Conservation (phyloP, 2,113 vertebrate genomes). For the Chlorodrepanis virens region DNA sequence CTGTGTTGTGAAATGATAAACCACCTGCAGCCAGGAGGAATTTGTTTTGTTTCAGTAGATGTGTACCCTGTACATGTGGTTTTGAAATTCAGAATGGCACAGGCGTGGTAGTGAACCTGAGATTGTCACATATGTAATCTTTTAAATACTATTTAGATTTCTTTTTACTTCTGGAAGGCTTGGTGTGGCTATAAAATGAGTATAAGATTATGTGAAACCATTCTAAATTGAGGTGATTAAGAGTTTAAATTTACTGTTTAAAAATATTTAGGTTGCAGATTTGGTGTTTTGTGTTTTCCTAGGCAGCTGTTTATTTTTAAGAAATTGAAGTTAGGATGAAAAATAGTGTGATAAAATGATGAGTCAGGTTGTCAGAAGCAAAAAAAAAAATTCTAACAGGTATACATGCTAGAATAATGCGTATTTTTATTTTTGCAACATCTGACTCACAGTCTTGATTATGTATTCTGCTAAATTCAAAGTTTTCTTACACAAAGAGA, state of each 20-base stretch:
- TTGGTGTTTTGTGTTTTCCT: not conserved
- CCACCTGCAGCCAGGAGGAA: not conserved
- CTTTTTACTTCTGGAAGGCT: not conserved
- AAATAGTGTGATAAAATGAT: slow-evolving; percentile 62
- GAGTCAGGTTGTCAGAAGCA: slow-evolving; percentile 64
- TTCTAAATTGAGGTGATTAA: not conserved
- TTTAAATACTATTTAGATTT: not conserved
- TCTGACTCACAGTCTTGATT: slow-evolving; percentile 71
- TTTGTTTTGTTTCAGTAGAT: not conserved
- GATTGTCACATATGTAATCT: not conserved
- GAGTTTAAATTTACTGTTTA: not conserved
- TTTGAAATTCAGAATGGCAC: not conserved
- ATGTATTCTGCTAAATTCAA: slow-evolving; percentile 72
- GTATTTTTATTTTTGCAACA: slow-evolving; percentile 47
- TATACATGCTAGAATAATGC: slow-evolving; percentile 60
- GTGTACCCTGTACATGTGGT: not conserved
- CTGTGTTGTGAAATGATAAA: not conserved
- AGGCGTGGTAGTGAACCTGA: not conserved
- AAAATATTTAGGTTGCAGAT: not conserved
- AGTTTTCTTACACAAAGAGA: slow-evolving; percentile 71
- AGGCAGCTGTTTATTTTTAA: slow-evolving; percentile 8
- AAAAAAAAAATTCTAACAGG: slow-evolving; percentile 12
- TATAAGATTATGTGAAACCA: not conserved
- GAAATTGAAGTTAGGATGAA: slow-evolving; percentile 46
- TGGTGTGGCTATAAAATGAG: not conserved